A percentile compares a stretch with the other conserved stretches of the same genome.
Conservation (phyloP, 1,140 invertebrate genomes). For the Drosophila sturtevanti region DNA sequence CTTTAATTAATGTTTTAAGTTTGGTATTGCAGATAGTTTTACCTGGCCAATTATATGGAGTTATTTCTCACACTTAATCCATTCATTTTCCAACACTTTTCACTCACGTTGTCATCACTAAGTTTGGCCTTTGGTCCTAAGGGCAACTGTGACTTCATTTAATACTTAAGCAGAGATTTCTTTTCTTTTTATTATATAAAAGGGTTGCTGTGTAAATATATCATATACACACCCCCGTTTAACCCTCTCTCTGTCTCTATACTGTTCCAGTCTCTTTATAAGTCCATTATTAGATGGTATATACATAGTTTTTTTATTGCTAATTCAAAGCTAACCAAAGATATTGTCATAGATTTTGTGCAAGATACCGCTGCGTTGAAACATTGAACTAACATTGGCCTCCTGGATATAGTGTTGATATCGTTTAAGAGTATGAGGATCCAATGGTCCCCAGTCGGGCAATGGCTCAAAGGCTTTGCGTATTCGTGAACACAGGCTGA, state of each 20-base stretch:
- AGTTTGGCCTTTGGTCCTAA: constrained; percentile 30
- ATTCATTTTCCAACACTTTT: background rate
- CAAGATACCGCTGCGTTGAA: constrained; percentile 66
- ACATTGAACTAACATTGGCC: constrained; percentile 51
- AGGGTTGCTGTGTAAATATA: constrained; percentile 50
- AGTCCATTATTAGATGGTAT: constrained; percentile 60
- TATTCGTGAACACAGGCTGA: constrained; percentile 82
- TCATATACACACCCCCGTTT: background rate
- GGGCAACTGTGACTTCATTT: constrained; percentile 61
- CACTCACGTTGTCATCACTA: constrained; percentile 39
- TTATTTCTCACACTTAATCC: background rate
- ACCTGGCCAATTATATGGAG: background rate
- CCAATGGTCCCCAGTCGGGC: constrained; percentile 84
- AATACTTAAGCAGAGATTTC: constrained; percentile 65
- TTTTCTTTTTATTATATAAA: constrained; percentile 53
- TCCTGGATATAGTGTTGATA: constrained; percentile 65
- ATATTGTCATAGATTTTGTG: constrained; percentile 82
- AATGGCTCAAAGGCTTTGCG: constrained; percentile 83
- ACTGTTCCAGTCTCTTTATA: too few relatives aligned
- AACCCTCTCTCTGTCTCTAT: too few relatives aligned
- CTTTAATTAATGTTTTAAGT: background rate
- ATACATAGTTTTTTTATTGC: constrained; percentile 61
- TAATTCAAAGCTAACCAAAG: constrained; percentile 70
- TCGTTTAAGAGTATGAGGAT: constrained; percentile 67
- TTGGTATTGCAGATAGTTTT: background rate